Evolutionary conservation across 2,888 invertebrate genomes (phyloP).

Genomic region (Entomobrya proxima): DNA sequence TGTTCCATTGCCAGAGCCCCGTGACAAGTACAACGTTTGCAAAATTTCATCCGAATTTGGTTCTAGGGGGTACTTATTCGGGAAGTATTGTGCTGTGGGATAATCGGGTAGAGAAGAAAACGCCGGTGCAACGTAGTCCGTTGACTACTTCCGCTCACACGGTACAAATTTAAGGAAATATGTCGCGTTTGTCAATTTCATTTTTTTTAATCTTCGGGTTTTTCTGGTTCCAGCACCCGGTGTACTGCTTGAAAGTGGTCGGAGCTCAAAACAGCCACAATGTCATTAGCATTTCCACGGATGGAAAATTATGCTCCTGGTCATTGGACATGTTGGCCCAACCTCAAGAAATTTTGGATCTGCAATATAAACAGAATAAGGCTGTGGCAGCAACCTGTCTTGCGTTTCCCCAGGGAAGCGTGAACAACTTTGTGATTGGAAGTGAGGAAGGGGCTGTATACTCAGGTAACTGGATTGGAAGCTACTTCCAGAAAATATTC

Average conservation of each 20-base stretch:
- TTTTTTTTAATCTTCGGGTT: background rate
- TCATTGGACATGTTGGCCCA: constrained; percentile 93
- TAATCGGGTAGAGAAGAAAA: constrained; percentile 96
- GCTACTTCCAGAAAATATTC: background rate
- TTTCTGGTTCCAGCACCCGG: constrained; percentile 87
- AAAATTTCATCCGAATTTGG: constrained; percentile 97
- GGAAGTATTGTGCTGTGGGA: constrained; percentile 99
- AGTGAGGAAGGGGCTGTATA: constrained; percentile 97
- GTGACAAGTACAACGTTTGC: constrained; percentile 97
- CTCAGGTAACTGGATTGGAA: constrained; percentile 81
- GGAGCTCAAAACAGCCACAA: constrained; percentile 99
- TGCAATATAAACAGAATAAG: constrained; percentile 91
- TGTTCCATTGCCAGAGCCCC: constrained; percentile 98
- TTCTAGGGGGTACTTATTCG: constrained; percentile 98
- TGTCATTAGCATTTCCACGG: constrained; percentile 97
- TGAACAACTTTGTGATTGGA: constrained; percentile 95
- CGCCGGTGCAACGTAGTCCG: constrained; percentile 97
- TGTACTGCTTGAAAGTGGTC: constrained; percentile 96
- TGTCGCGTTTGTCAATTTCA: background rate
- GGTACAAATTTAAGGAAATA: constrained; percentile 78
- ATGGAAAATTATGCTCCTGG: constrained; percentile 99
- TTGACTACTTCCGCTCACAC: constrained; percentile 97
- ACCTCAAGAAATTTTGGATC: constrained; percentile 95
- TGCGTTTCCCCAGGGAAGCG: constrained; percentile 94
- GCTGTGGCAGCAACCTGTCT: constrained; percentile 93